A percentile compares a stretch with the other conserved stretches of the same genome.
phyloP scores from a whole-genome alignment of 2,797 vertebrate genomes.

The Esox masquinongy region DNA sequence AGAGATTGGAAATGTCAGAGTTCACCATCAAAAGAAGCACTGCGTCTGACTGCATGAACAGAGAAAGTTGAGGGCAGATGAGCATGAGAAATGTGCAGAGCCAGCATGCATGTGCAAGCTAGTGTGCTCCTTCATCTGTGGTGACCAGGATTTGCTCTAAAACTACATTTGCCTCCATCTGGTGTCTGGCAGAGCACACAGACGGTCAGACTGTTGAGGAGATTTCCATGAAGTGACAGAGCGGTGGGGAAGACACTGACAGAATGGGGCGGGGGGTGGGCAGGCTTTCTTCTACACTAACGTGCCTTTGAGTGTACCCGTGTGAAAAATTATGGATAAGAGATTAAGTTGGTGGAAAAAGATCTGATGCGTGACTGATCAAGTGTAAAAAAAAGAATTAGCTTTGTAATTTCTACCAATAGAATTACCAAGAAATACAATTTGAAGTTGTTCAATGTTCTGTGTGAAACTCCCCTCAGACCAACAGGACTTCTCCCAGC shows the following conservation, averaged over 20 bases:
- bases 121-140: conserved; percentile 31
- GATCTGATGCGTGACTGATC: background rate
- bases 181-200: conserved; percentile 52
- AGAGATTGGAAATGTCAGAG: conserved; percentile 73
- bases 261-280: no score
- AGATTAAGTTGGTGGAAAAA: background rate
- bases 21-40: conserved; percentile 63
- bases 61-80: conserved; percentile 68
- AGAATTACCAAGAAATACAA: no score
- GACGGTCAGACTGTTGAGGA: background rate
- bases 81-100: conserved; percentile 59
- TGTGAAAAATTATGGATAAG: background rate
- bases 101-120: conserved; percentile 31
- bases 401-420: background rate
- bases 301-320: background rate
- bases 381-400: background rate
- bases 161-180: conserved; percentile 65
- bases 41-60: conserved; percentile 65
- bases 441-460: no score
- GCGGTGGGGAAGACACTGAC: conserved; percentile 43
- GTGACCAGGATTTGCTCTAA: conserved; percentile 65
- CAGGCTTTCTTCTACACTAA: conserved; percentile 37
- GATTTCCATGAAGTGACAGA: conserved; percentile 69
- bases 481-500: background rate
- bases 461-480: background rate